Evolutionary conservation across 2,113 vertebrate genomes (phyloP).

Genomic region (Pterocles orientalis): DNA sequence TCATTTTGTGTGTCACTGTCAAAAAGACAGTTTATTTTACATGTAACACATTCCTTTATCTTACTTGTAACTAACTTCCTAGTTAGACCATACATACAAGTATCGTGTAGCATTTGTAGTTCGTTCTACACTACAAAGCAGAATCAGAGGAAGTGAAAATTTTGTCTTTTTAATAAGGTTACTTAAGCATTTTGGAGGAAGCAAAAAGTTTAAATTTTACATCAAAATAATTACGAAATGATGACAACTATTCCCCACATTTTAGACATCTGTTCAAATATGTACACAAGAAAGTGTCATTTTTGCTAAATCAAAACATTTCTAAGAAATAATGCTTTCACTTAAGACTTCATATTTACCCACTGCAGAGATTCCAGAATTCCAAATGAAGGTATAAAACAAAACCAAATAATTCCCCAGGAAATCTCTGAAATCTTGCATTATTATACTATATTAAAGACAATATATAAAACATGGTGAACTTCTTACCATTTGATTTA

Average conservation of each 20-base stretch:
- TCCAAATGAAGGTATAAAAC: not conserved
- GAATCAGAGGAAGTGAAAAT: not conserved
- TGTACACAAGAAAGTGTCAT: not conserved
- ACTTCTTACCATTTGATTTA: constrained; percentile 8
- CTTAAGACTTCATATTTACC: not conserved
- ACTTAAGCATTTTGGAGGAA: not conserved
- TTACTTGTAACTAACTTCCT: not conserved
- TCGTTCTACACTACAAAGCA: not conserved
- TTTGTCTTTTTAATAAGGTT: not conserved
- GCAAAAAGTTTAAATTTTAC: not conserved
- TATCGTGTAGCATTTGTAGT: not conserved
- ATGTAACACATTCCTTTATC: not conserved
- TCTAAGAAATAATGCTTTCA: not conserved
- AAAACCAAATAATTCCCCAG: not conserved
- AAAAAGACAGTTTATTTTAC: not conserved
- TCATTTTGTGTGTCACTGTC: not conserved
- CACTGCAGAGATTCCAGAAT: not conserved
- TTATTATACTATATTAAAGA: not conserved
- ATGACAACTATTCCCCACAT: not conserved
- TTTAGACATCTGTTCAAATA: not conserved
- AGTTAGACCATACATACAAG: not conserved
- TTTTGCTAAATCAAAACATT: not conserved
- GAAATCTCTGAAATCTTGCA: constrained; percentile 23
- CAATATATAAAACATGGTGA: not conserved
- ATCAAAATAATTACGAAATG: not conserved